Conservation (phyloP, 2,113 vertebrate species). For the Pogona vitticeps region DNA sequence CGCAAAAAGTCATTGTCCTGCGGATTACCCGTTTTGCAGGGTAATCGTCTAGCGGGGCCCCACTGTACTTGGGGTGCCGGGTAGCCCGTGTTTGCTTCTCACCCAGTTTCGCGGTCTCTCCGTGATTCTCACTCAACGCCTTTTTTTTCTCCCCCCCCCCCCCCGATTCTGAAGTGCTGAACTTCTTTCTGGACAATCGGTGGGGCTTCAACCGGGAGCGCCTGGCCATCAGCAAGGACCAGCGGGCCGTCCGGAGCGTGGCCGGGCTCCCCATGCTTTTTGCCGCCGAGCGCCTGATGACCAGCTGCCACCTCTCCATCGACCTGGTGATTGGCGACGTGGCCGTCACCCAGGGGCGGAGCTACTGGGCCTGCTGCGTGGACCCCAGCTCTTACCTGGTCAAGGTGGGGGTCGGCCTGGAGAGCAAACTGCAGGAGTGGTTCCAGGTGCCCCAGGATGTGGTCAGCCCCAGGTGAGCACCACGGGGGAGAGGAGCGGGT, state of each 20-base stretch:
- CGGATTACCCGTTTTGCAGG: too few relatives aligned
- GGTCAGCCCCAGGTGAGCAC: slow-evolving; percentile 91
- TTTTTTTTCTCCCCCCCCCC: neutral
- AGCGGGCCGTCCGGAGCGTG: slow-evolving; percentile 90
- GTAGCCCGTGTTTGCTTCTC: neutral
- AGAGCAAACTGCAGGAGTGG: slow-evolving; percentile 92
- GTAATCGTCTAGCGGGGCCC: too few relatives aligned
- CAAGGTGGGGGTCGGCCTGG: slow-evolving; percentile 94
- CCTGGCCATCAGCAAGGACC: slow-evolving; percentile 91
- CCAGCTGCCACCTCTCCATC: slow-evolving; percentile 92
- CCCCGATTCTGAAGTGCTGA: slow-evolving; percentile 80
- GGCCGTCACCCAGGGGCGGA: slow-evolving; percentile 90
- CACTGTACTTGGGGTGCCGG: neutral
- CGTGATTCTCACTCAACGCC: too few relatives aligned
- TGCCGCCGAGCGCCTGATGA: slow-evolving; percentile 88
- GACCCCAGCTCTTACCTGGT: slow-evolving; percentile 95
- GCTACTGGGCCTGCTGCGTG: slow-evolving; percentile 97
- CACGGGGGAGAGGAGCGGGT: too few relatives aligned
- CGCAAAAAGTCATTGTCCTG: too few relatives aligned
- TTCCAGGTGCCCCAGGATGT: slow-evolving; percentile 94
- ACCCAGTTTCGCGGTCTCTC: neutral
- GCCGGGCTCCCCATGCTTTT: slow-evolving; percentile 88
- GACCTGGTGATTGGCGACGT: slow-evolving; percentile 89
- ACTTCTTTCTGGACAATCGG: slow-evolving; percentile 92
- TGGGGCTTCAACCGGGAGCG: slow-evolving; percentile 92